Base-by-base conservation (phyloP, 2,888 invertebrate genomes). In the Candidula unifasciata region DNA sequence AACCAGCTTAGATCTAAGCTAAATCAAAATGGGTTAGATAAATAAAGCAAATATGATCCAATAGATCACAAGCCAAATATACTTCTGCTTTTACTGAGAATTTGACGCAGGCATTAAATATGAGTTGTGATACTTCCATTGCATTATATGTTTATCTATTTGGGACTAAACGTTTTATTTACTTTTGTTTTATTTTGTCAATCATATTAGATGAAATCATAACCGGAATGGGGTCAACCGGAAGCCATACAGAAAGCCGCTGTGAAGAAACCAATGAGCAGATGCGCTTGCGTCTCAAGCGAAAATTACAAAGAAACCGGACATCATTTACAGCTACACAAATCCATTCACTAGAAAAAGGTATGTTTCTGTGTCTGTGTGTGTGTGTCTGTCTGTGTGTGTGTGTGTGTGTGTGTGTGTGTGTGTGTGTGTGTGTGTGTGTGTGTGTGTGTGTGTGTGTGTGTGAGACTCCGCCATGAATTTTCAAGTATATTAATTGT, bases 251-350 rank as follows among this genome's bases (percentile, higher is more conserved):
- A 82, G 91, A 91, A 44, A 90, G 90, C 37, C 88, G 90, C 30
- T 89, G 88, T 77, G 90, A 89, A 3, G 90, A 91, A 84, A 89
- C 89, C 33, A 93, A 93, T 69, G 93, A 93, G 87, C 98, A 98
- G 88, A 97, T 98, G 37, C 95, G 99, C 87, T 95, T 99, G 89
- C 95, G 98, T 87, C 96, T 99, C 85, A 99, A 99, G 94, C 95
- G 99, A 92, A 99, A 99, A 94, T 95, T 99, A 88, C 99, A 99
- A 95, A 95, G 99, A 91, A 99, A 99, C 94, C 95, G 99, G 89
- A 99, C 99, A 87, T 99, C 98, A 90, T 99, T 99, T 94, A 98
- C 98, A 84, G 98, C 98, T 93, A 98, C 98, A 93, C 99, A 99
- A 95, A 98, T 99, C 89, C 99, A 99, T 94, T 97, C 97, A 91